Evolutionary conservation across 1,140 invertebrate species (phyloP).

Genomic region (Drosophila varians): DNA sequence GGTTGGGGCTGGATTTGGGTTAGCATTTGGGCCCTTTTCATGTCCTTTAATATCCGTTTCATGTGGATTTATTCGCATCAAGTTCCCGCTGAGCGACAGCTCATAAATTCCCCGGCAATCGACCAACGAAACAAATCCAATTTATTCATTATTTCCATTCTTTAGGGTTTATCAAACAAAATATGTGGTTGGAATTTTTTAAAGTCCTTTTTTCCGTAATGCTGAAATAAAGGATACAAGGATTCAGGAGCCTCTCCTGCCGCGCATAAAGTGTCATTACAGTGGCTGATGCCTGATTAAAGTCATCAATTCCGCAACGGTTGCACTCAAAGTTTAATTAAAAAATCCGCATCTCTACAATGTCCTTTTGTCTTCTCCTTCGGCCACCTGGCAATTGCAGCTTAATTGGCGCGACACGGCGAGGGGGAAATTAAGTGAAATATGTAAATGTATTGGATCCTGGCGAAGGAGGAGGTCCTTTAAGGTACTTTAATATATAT

Average conservation of each 20-base stretch:
- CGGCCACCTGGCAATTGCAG: slow-evolving; percentile 52
- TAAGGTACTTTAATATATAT: too few species aligned
- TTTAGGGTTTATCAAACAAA: too few species aligned
- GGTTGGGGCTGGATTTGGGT: slow-evolving; percentile 31
- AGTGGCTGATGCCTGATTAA: slow-evolving; percentile 72
- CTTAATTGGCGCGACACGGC: slow-evolving; percentile 63
- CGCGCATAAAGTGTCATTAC: slow-evolving; percentile 73
- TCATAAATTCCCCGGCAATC: slow-evolving; percentile 78
- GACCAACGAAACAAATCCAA: slow-evolving; percentile 7
- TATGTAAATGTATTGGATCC: slow-evolving; percentile 17
- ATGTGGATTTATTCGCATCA: slow-evolving; percentile 80
- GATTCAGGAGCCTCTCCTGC: too few species aligned
- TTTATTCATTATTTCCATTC: background rate
- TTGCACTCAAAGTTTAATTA: slow-evolving; percentile 58
- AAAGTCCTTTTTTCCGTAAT: too few species aligned
- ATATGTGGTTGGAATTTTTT: too few species aligned
- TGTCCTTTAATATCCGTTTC: slow-evolving; percentile 79
- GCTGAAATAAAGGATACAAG: too few species aligned
- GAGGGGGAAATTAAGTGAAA: slow-evolving; percentile 39
- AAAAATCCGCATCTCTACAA: slow-evolving; percentile 51
- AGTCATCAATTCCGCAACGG: slow-evolving; percentile 59
- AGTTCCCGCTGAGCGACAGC: slow-evolving; percentile 73
- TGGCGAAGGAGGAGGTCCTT: background rate
- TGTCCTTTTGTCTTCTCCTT: background rate
- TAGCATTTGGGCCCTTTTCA: slow-evolving; percentile 47